A percentile compares a stretch with the other conserved stretches of the same genome.
These are phyloP conservation scores for Automeris io DNA, from an alignment of 2,888 invertebrate genomes.

Conservation along the genomic window DNA sequence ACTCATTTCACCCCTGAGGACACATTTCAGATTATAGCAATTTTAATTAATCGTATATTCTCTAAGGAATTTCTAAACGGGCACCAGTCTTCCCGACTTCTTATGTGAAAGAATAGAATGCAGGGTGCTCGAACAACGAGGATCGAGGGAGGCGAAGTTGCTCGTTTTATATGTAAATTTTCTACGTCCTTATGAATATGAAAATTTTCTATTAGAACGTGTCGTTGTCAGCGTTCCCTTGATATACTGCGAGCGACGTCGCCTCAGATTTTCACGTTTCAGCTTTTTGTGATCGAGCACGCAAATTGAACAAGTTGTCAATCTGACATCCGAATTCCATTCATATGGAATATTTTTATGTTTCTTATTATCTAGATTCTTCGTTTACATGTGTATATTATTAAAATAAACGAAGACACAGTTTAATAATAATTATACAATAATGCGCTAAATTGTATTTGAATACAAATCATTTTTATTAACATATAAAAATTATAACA, in stretches of 20 bases:
- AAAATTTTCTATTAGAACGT: conserved; percentile 77
- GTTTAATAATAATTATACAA: too few relatives aligned
- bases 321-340: background rate
- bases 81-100: conserved; percentile 42
- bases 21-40: too few relatives aligned
- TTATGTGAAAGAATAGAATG: conserved; percentile 57
- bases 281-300: conserved; percentile 38
- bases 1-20: too few relatives aligned
- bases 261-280: conserved; percentile 45
- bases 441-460: too few relatives aligned
- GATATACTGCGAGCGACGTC: conserved; percentile 49
- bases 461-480: too few relatives aligned
- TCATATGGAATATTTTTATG: too few relatives aligned
- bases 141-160: conserved; percentile 50
- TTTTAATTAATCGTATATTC: too few relatives aligned
- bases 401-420: too few relatives aligned
- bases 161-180: conserved; percentile 76
- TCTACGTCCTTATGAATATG: conserved; percentile 75
- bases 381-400: too few relatives aligned
- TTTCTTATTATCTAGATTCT: too few relatives aligned
- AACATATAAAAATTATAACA: too few relatives aligned
- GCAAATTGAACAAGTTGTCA: conserved; percentile 35
- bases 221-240: conserved; percentile 69
- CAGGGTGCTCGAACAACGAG: conserved; percentile 50
- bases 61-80: conserved; percentile 43